Evolutionary conservation across 2,113 vertebrate genomes (phyloP), one percentile per base, ranked within the genome.

Genomic region (Paralichthys olivaceus): DNA sequence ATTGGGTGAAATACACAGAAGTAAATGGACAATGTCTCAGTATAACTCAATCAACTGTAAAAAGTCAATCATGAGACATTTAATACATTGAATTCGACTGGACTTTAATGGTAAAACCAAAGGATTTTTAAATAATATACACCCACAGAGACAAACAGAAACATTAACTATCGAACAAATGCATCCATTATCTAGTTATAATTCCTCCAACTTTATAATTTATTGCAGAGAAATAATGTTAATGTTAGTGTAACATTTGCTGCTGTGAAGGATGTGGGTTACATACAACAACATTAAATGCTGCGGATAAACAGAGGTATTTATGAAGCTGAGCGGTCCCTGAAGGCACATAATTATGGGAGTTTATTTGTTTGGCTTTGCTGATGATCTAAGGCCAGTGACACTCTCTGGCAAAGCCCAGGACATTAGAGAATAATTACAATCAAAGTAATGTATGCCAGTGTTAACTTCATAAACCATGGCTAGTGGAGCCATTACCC

Each of bases 321-420:
- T 81, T 72, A 72, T 64, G 45, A 72, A 75, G 75, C 49, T 0
- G 60, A 75, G 59, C 17, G 0, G 45, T 62, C 78, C 87, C 82
- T 17, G 34, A 40, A 79, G 88, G 64, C 66, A 51, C 47, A 19
- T 53, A 66, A 81, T 72, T 82, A 67, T 59, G 37, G 23, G 34
- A 71, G 56, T 80, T 80, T 64, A 76, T 89, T 82, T 86, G 81
- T 85, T 88, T 87, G 71, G 56, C 71, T 81, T 77, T 55, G 60
- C 81, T 87, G 83, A 90, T 82, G 87, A 87, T 84, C 43, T 81
- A 69, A 83, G 81, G 82, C 67, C 59, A 47, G 45, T 49, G 60
- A 76, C 53, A 70, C 69, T 81, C 60, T 59, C 57, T 53, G 71
- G 75, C 63, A 77, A 66, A 57, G 72, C 65, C 19, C 0, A 1